Evolutionary conservation across 2,113 vertebrate genomes (phyloP), one percentile per base, ranked within the genome.

Genomic region (Melanostigma gelatinosum): DNA sequence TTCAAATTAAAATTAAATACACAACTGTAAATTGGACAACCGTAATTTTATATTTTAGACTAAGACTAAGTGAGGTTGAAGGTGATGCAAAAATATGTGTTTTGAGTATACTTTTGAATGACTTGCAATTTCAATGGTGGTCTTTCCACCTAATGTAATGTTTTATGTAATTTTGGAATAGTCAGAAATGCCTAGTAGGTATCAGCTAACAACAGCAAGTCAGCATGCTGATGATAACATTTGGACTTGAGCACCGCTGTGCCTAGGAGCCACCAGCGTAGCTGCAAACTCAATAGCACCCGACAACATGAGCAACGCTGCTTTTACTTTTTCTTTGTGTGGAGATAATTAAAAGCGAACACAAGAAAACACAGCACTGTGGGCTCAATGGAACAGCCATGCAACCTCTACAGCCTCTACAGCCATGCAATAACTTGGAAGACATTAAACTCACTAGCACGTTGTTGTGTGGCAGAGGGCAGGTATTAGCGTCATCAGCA

Each of bases 401-500:
- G 24, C 24, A 24, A 52, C 65, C 74, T 62, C 78, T 32, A 70
- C 40, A 75, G 55, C 65, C 74, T 62, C 78, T 32, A 70, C 40
- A 75, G 55, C 58, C 86, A 40, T 44, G 79, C 42, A 85, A 77
- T 79, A 77, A 65, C 71, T 68, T 70, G 46, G 46, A 75, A 58
- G 75, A 79, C 58, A 74, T 88, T 87, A 52, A 82, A 73, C 44
- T 38, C 72, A 58, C 42, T 77, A 63, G 40, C 2, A 32, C 61
- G 82, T 71, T 75, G 82, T 83, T 32, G 44, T 83, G 66, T 69
- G 80, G 70, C 70, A 44, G 83, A 87, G 87, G 89, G 83, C 76
- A 91, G 87, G 88, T 89, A 85, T 86, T 84, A 78, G 80, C 80
- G 20, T 76, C 54, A 75, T 83, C 90, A 89, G 74, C 66, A 8